Evolutionary conservation across 2,888 invertebrate species (phyloP).

Genomic region (Drosophila macrospina): DNA sequence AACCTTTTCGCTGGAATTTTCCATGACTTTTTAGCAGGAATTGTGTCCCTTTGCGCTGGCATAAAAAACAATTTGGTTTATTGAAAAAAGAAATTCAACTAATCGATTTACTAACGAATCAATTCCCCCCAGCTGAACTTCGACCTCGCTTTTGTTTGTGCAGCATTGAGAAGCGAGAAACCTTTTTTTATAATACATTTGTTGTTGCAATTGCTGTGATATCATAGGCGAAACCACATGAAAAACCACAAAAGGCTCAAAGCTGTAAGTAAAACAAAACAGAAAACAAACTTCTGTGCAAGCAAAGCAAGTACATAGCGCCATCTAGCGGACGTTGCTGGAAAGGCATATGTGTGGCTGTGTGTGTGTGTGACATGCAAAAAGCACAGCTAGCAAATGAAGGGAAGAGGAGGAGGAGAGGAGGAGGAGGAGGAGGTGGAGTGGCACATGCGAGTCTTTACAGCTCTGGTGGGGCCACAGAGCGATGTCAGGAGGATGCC

Average conservation of each 20-base stretch:
- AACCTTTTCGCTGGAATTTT: not conserved
- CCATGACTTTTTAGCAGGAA: not conserved
- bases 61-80: slow-evolving; percentile 17
- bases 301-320: slow-evolving; percentile 19
- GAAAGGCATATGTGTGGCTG: slow-evolving; percentile 4
- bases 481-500: slow-evolving; percentile 17
- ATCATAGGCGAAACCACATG: slow-evolving; percentile 24
- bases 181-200: not conserved
- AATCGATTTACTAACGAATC: slow-evolving; percentile 27
- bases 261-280: slow-evolving; percentile 69
- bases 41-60: slow-evolving; percentile 1
- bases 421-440: too few species aligned
- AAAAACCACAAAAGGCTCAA: slow-evolving; percentile 68
- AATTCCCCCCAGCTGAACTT: slow-evolving; percentile 8
- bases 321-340: slow-evolving; percentile 49
- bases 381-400: slow-evolving; percentile 58
- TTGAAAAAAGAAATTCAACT: slow-evolving; percentile 8
- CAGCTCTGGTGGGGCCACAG: slow-evolving; percentile 5
- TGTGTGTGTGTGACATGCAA: slow-evolving; percentile 52
- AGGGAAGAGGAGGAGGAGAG: slow-evolving; percentile 9
- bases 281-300: slow-evolving; percentile 22
- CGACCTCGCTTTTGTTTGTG: too few species aligned
- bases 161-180: not conserved
- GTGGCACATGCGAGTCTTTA: slow-evolving; percentile 13
- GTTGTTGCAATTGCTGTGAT: slow-evolving; percentile 16